Percentiles rank a stretch among this genome's conserved stretches.
These are phyloP conservation scores for Scaptomyza parva DNA, from an alignment of 2,888 invertebrate genomes.

Conservation along the genomic window DNA sequence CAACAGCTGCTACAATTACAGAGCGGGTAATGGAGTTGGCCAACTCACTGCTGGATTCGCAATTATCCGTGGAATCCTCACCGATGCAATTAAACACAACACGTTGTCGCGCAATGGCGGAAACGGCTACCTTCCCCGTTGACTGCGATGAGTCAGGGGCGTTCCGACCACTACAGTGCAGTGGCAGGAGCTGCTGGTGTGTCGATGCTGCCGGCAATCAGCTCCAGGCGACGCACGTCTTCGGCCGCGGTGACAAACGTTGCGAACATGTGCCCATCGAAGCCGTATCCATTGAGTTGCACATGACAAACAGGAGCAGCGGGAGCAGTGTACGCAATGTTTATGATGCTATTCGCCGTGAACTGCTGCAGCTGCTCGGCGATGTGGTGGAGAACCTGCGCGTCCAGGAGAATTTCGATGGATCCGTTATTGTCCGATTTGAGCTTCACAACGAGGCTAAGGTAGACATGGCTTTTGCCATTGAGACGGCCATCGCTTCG, in stretches of 20 bases:
- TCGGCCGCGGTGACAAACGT: conserved; percentile 86
- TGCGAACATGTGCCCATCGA: conserved; percentile 90
- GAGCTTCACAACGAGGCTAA: conserved; percentile 90
- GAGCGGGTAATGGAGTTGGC: conserved; percentile 80
- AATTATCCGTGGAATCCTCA: conserved; percentile 82
- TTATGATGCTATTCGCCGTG: conserved; percentile 85
- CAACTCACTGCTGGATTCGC: conserved; percentile 81
- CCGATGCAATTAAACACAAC: conserved; percentile 80
- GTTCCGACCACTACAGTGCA: conserved; percentile 91
- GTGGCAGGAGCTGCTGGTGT: conserved; percentile 90
- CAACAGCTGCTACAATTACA: conserved; percentile 58
- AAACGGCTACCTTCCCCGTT: conserved; percentile 84
- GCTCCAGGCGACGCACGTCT: conserved; percentile 87
- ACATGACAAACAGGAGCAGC: conserved; percentile 88
- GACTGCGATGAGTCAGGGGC: conserved; percentile 89
- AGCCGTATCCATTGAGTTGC: conserved; percentile 90
- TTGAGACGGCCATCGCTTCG: conserved; percentile 90
- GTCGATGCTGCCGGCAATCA: conserved; percentile 93
- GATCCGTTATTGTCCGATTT: conserved; percentile 86
- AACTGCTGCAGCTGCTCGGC: conserved; percentile 84
- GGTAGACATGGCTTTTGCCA: conserved; percentile 91
- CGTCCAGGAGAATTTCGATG: conserved; percentile 86
- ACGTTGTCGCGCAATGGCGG: conserved; percentile 85
- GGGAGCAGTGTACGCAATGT: conserved; percentile 85
- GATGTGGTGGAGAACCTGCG: conserved; percentile 86